Conservation (phyloP, 2,797 vertebrate genomes). For the Neomorphus geoffroyi region DNA sequence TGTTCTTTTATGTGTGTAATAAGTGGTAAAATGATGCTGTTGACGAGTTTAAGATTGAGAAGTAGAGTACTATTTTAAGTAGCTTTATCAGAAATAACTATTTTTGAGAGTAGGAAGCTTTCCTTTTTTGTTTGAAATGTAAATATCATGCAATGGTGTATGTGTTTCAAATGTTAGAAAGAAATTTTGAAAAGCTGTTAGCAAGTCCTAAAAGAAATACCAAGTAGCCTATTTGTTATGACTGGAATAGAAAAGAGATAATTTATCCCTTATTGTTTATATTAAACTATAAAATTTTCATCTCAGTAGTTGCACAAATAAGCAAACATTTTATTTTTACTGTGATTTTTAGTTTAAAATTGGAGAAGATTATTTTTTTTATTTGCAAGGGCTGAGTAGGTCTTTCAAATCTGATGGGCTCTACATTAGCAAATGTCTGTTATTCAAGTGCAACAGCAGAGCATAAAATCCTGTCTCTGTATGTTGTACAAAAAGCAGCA, state of each 20-base stretch:
- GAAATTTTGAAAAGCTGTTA: neutral
- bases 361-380: neutral
- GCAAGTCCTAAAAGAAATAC: neutral
- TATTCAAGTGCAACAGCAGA: neutral
- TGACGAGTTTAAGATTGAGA: neutral
- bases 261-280: neutral
- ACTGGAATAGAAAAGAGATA: neutral
- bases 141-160: conserved; percentile 4
- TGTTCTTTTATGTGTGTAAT: neutral
- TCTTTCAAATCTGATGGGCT: neutral
- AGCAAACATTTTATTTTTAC: neutral
- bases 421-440: neutral
- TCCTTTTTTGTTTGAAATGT: neutral
- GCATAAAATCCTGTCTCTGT: neutral
- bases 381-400: neutral
- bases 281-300: neutral
- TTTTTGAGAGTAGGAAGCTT: neutral
- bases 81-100: neutral
- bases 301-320: neutral
- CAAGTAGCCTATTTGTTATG: neutral
- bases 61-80: neutral
- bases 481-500: neutral
- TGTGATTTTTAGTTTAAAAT: neutral
- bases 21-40: neutral
- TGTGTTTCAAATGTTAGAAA: neutral